phyloP scores from a whole-genome alignment of 2,888 invertebrate genomes.

The Megalurothrips usitatus region DNA sequence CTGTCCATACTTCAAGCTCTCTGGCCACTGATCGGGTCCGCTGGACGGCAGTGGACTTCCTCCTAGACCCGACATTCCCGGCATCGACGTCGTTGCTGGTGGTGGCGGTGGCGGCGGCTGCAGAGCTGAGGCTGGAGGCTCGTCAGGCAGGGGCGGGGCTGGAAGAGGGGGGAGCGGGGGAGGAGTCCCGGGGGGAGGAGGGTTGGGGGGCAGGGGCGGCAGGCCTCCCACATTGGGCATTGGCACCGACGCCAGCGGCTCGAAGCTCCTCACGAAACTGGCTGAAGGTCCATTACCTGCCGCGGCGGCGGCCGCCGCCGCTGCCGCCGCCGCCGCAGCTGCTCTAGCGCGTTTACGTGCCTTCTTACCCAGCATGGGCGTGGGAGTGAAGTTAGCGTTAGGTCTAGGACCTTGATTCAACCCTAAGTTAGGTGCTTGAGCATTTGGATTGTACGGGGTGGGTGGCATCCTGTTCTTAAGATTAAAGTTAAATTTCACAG shows the following conservation, averaged over 20 bases:
- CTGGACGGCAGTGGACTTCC: constrained; percentile 49
- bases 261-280: not conserved
- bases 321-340: constrained; percentile 18
- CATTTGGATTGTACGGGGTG: not conserved
- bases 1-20: constrained; percentile 5
- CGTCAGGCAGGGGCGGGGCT: constrained; percentile 37
- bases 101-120: constrained; percentile 51
- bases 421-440: not conserved
- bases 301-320: constrained; percentile 28
- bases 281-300: not conserved
- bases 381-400: not conserved
- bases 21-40: constrained; percentile 32
- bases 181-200: constrained; percentile 41
- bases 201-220: constrained; percentile 39
- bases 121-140: constrained; percentile 54
- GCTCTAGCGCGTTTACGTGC: not conserved
- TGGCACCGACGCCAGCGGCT: not conserved
- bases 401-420: not conserved
- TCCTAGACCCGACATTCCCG: constrained; percentile 45
- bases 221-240: constrained; percentile 32
- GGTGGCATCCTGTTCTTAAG: not conserved
- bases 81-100: constrained; percentile 47
- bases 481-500: not conserved
- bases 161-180: constrained; percentile 40
- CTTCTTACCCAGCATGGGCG: constrained; percentile 25